Evolutionary conservation across 2,797 vertebrate genomes (phyloP).

Genomic region (Urocyon cinereoargenteus): DNA sequence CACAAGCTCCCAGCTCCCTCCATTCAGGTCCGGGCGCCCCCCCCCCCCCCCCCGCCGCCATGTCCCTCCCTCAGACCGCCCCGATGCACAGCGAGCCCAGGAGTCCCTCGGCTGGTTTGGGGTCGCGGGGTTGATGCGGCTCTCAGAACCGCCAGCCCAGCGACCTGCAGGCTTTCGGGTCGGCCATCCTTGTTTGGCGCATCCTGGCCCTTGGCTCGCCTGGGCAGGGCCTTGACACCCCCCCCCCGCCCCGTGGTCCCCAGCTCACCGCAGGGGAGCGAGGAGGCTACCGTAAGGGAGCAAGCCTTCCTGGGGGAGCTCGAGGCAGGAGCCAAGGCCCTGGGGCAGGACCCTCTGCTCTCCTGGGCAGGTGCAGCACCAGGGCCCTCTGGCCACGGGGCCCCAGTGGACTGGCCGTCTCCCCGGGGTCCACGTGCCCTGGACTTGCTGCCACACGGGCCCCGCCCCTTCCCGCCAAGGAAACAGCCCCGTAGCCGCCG

Average conservation of each 20-base stretch:
- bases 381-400: neutral
- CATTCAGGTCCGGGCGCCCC: neutral
- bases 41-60: no score
- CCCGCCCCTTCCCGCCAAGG: neutral
- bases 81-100: neutral
- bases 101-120: neutral
- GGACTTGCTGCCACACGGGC: neutral
- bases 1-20: neutral
- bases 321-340: neutral
- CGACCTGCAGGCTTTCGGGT: neutral
- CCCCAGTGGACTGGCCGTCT: neutral
- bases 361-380: neutral
- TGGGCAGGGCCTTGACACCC: neutral
- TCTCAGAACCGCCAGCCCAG: neutral
- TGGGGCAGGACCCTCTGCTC: neutral
- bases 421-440: neutral
- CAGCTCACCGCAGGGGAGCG: neutral
- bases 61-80: neutral
- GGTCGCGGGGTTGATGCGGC: neutral
- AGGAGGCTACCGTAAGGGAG: neutral
- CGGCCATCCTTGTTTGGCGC: neutral
- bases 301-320: neutral
- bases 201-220: neutral
- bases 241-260: neutral
- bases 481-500: neutral